These are phyloP conservation scores for Dasypus novemcinctus DNA, from an alignment of 2,113 vertebrate genomes.

Conservation along the genomic window DNA sequence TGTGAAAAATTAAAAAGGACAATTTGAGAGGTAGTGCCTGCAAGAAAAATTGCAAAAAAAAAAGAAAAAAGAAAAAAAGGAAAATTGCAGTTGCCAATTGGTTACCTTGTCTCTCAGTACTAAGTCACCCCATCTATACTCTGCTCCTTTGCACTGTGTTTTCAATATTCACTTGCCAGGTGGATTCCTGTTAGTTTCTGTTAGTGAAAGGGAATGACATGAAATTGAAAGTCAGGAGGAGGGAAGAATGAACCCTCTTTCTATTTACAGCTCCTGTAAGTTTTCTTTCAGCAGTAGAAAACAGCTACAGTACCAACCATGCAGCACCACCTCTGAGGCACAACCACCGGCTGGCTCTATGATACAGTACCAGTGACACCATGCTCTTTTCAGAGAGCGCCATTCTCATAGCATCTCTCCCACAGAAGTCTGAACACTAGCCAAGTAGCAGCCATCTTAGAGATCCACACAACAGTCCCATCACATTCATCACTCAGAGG, in stretches of 20 bases:
- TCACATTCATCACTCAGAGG: background rate
- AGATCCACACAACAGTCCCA: background rate
- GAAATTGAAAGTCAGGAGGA: slow-evolving; percentile 50
- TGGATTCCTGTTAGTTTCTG: slow-evolving; percentile 42
- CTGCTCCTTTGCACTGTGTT: slow-evolving; percentile 5
- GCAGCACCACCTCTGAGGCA: background rate
- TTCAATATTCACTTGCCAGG: slow-evolving; percentile 44
- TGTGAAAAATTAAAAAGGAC: background rate
- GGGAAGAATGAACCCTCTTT: background rate
- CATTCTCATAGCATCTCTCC: background rate
- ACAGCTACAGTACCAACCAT: background rate
- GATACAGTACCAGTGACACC: background rate
- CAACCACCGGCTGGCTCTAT: background rate
- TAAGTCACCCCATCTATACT: background rate
- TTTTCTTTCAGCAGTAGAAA: slow-evolving; percentile 20
- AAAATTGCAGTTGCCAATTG: background rate
- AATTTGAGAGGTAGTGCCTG: background rate
- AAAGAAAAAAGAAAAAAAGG: slow-evolving; percentile 31
- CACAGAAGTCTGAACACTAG: background rate
- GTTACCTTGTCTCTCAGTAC: background rate
- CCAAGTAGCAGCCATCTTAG: background rate
- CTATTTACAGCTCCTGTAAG: slow-evolving; percentile 31
- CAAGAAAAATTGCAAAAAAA: background rate
- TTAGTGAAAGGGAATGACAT: slow-evolving; percentile 23
- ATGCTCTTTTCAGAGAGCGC: background rate